A percentile compares a stretch with the other conserved stretches of the same genome.
phyloP scores from a whole-genome alignment of 1,140 invertebrate genomes.

The Pantala flavescens region DNA sequence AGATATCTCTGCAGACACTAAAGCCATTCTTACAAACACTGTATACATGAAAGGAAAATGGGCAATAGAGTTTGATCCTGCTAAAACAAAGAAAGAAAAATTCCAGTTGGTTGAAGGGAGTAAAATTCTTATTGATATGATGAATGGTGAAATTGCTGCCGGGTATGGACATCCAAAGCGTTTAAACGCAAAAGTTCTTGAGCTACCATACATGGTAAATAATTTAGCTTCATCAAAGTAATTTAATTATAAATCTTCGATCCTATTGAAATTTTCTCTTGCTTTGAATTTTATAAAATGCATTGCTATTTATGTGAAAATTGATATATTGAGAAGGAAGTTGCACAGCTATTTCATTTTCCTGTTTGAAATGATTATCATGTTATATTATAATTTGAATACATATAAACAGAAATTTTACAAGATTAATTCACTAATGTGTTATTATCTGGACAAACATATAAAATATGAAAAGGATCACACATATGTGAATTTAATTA shows the following conservation, averaged over 20 bases:
- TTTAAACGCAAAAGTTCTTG: slow-evolving; percentile 25
- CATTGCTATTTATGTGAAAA: too few species aligned
- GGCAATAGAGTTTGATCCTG: slow-evolving; percentile 18
- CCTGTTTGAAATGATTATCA: too few species aligned
- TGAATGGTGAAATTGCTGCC: slow-evolving; percentile 33
- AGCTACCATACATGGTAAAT: slow-evolving; percentile 30
- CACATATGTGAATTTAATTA: too few species aligned
- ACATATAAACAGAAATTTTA: too few species aligned
- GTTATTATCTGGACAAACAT: too few species aligned
- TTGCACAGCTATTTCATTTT: too few species aligned
- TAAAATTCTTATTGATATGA: slow-evolving; percentile 37
- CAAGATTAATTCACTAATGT: too few species aligned
- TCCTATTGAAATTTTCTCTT: neutral
- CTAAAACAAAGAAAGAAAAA: slow-evolving; percentile 19
- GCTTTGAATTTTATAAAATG: too few species aligned
- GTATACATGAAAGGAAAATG: slow-evolving; percentile 41
- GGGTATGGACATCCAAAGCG: slow-evolving; percentile 25
- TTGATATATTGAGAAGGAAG: too few species aligned
- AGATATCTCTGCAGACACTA: slow-evolving; percentile 25
- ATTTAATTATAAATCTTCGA: neutral
- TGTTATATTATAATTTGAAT: too few species aligned
- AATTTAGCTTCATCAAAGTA: neutral
- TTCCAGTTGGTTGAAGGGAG: slow-evolving; percentile 19
- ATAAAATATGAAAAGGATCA: too few species aligned
- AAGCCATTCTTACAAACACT: slow-evolving; percentile 36